phyloP scores from a whole-genome alignment of 1,140 invertebrate genomes.

The Idris sp. region DNA sequence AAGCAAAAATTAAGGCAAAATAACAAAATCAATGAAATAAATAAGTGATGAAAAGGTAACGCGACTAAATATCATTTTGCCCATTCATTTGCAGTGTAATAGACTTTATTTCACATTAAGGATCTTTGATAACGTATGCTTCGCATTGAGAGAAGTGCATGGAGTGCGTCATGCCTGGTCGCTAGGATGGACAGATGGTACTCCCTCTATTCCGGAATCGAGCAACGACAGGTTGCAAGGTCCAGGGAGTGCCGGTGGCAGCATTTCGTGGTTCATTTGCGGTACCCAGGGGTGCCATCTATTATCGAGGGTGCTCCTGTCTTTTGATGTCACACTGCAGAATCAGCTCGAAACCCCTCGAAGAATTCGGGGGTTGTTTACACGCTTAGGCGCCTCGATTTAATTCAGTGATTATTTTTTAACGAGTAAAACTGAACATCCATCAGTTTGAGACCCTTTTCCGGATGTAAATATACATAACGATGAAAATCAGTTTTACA shows the following conservation, averaged over 20 bases:
- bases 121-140: conserved; percentile 60
- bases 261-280: conserved; percentile 80
- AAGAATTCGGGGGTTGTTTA: conserved; percentile 74
- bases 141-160: conserved; percentile 29
- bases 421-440: conserved; percentile 69
- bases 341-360: conserved; percentile 32
- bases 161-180: conserved; percentile 36
- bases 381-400: conserved; percentile 74
- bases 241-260: conserved; percentile 69
- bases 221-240: conserved; percentile 76
- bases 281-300: conserved; percentile 79
- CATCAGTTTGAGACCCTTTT: conserved; percentile 21
- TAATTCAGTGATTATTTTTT: conserved; percentile 79
- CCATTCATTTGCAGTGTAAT: conserved; percentile 52
- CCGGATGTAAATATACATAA: conserved; percentile 25
- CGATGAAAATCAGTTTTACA: no score
- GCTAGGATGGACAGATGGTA: conserved; percentile 72
- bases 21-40: conserved; percentile 40
- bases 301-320: conserved; percentile 73
- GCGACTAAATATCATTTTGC: conserved; percentile 28
- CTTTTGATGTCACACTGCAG: conserved; percentile 45
- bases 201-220: conserved; percentile 63
- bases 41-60: conserved; percentile 17
- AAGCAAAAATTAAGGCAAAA: no score
- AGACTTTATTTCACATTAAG: conserved; percentile 55